phyloP scores from a whole-genome alignment of 2,888 invertebrate genomes.

The Cataglyphis altisquamis region DNA sequence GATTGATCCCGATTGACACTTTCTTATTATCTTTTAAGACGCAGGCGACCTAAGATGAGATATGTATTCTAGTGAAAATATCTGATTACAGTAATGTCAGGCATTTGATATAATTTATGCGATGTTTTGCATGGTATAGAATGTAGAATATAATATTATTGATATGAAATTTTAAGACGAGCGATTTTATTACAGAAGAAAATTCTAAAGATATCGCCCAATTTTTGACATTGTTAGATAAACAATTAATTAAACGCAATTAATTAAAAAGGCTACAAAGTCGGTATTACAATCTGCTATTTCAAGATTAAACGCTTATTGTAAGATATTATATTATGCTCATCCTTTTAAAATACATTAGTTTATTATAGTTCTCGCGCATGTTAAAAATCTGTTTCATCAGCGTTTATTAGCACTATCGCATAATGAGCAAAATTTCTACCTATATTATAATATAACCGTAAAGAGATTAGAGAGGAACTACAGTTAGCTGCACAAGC shows the following conservation, averaged over 20 bases:
- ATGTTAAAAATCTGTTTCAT: background rate
- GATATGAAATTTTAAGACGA: too few relatives aligned
- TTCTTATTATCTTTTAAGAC: background rate
- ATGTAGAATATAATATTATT: too few relatives aligned
- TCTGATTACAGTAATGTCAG: too few relatives aligned
- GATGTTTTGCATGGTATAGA: too few relatives aligned
- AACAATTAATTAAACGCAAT: too few relatives aligned
- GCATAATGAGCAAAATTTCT: constrained; percentile 10
- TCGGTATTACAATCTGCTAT: background rate
- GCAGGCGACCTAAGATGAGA: too few relatives aligned
- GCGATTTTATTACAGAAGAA: background rate
- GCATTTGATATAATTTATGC: too few relatives aligned
- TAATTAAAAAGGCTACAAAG: too few relatives aligned
- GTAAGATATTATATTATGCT: background rate
- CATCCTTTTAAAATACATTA: background rate
- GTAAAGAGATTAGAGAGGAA: constrained; percentile 21
- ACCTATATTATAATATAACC: background rate
- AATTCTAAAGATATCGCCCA: background rate
- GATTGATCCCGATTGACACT: background rate
- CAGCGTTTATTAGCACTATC: background rate
- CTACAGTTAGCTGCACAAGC: constrained; percentile 16
- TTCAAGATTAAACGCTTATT: background rate
- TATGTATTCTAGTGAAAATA: too few relatives aligned
- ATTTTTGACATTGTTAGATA: too few relatives aligned
- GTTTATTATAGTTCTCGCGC: background rate